A percentile compares a stretch with the other conserved stretches of the same genome.
These are phyloP conservation scores for Drosophila setosimentum DNA, from an alignment of 2,888 invertebrate species.

Conservation along the genomic window DNA sequence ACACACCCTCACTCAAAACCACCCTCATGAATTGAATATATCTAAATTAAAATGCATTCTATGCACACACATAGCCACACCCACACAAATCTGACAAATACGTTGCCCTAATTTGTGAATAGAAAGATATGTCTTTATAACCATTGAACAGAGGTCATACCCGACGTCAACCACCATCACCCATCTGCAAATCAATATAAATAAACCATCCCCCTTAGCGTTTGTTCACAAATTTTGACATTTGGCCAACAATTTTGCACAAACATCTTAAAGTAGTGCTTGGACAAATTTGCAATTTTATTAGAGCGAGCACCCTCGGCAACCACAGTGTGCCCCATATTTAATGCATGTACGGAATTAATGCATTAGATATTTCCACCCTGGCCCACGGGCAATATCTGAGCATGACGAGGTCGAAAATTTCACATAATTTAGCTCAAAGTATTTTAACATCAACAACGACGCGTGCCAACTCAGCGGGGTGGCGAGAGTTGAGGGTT, in stretches of 20 bases:
- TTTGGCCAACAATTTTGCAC: conserved; percentile 69
- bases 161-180: neutral
- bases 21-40: conserved; percentile 36
- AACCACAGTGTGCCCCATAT: neutral
- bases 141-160: conserved; percentile 35
- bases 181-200: conserved; percentile 51
- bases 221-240: conserved; percentile 73
- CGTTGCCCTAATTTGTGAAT: conserved; percentile 44
- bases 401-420: conserved; percentile 72
- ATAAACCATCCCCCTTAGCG: conserved; percentile 31
- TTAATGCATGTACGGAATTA: conserved; percentile 63
- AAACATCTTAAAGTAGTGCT: conserved; percentile 55
- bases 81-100: conserved; percentile 36
- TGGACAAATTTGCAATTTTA: conserved; percentile 77
- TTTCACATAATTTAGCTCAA: conserved; percentile 69
- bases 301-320: conserved; percentile 37
- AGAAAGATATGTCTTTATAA: conserved; percentile 64
- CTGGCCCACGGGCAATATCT: conserved; percentile 38
- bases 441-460: conserved; percentile 53
- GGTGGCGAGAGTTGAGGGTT: conserved; percentile 1
- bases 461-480: conserved; percentile 65
- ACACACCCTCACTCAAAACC: conserved; percentile 8
- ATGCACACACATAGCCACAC: conserved; percentile 50
- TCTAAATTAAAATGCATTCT: conserved; percentile 72
- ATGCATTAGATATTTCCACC: conserved; percentile 69